These are phyloP conservation scores for Heliocidaris erythrogramma DNA, from an alignment of 35 echinoderm and acorn worm species.

Conservation along the genomic window DNA sequence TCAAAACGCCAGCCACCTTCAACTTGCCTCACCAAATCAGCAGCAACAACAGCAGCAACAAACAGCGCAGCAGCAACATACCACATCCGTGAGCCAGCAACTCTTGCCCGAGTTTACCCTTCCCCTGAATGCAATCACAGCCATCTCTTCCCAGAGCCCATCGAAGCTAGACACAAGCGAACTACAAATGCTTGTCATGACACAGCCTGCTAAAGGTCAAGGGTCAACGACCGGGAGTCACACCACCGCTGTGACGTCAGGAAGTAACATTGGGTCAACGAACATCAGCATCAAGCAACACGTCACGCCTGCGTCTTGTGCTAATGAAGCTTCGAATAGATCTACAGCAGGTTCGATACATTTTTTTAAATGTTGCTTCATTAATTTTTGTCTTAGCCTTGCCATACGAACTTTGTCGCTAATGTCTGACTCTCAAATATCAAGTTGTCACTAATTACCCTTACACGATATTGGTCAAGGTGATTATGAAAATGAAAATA, in stretches of 20 bases:
- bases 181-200: slow-evolving; percentile 34
- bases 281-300: slow-evolving; percentile 4
- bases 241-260: slow-evolving; percentile 4
- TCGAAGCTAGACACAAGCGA: slow-evolving; percentile 38
- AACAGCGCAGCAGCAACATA: slow-evolving; percentile 34
- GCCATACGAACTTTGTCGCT: too few relatives aligned
- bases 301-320: slow-evolving; percentile 12
- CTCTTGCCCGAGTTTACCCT: slow-evolving; percentile 45
- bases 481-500: too few relatives aligned
- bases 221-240: not conserved
- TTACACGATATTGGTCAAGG: too few relatives aligned
- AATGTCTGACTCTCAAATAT: too few relatives aligned
- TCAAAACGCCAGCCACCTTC: slow-evolving; percentile 51
- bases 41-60: slow-evolving; percentile 55
- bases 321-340: slow-evolving; percentile 31
- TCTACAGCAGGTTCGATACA: not conserved
- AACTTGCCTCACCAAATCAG: slow-evolving; percentile 42
- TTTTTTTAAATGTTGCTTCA: too few relatives aligned
- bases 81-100: not conserved
- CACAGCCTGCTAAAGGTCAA: not conserved
- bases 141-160: slow-evolving; percentile 21
- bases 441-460: too few relatives aligned
- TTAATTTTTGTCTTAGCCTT: too few relatives aligned
- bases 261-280: slow-evolving; percentile 29
- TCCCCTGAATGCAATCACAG: slow-evolving; percentile 2